Evolutionary conservation across 2,797 vertebrate species (phyloP).

Genomic region (Xiphorhynchus erythropygius): DNA sequence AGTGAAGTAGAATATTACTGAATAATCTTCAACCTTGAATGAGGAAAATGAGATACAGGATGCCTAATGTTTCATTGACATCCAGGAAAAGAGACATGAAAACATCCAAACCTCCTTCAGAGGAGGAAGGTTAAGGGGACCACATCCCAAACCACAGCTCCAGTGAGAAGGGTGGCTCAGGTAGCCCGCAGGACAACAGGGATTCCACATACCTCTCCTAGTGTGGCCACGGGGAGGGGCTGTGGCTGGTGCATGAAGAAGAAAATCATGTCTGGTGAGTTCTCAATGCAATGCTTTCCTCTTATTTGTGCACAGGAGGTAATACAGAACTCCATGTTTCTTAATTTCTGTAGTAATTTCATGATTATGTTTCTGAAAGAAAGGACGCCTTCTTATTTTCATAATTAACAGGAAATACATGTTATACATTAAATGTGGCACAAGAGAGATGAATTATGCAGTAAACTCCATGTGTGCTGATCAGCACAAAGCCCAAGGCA

Average conservation of each 20-base stretch:
- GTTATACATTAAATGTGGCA: slow-evolving; percentile 79
- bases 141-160: background rate
- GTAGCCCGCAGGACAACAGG: background rate
- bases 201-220: background rate
- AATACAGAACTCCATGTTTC: slow-evolving; percentile 11
- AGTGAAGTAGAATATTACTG: slow-evolving; percentile 44
- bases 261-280: background rate
- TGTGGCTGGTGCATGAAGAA: background rate
- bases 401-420: slow-evolving; percentile 79
- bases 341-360: slow-evolving; percentile 63
- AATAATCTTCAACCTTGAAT: slow-evolving; percentile 36
- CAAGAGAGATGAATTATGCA: slow-evolving; percentile 83
- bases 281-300: background rate
- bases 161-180: background rate
- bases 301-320: background rate
- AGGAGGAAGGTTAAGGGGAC: background rate
- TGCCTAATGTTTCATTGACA: slow-evolving; percentile 23
- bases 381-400: slow-evolving; percentile 71
- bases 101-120: background rate
- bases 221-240: background rate
- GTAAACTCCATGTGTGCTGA: slow-evolving; percentile 64
- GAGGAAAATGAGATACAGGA: slow-evolving; percentile 10
- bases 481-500: slow-evolving; percentile 75
- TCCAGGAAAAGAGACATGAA: background rate
- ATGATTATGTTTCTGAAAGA: slow-evolving; percentile 70